Evolutionary conservation across 2,113 vertebrate species (phyloP), one percentile per base, ranked within the genome.

Genomic region (Poeciliopsis retropinna): DNA sequence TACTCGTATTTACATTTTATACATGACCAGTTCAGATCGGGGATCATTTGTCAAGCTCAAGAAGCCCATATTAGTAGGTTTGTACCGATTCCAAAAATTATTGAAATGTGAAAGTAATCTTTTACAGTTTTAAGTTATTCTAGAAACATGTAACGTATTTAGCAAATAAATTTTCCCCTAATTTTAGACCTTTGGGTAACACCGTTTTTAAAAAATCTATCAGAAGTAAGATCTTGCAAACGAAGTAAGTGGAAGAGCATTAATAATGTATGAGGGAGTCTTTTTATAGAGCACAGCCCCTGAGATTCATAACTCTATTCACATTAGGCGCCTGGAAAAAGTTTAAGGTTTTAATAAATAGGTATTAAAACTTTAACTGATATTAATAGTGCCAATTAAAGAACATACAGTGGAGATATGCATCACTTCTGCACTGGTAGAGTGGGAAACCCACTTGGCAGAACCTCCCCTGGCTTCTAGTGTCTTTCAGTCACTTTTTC

Each of bases 311-410:
- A 90, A 93, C 90, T 91, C 85, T 81, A 78, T 87, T 93, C 92
- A 82, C 87, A 94, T 94, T 92, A 93, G 82, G 73, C 63, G 61
- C 37, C 31, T 39, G 78, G 25, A 25, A 78, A 86, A 91, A 92
- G 91, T 82, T 91, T 86, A 44, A 91, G 88, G 91, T 89, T 91
- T 89, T 93, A 92, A 94, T 93, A 94, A 94, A 94, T 94, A 94
- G 91, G 91, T 92, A 91, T 90, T 94, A 92, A 93, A 94, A 93
- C 85, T 94, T 94, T 92, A 95, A 94, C 91, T 90, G 90, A 92
- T 92, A 94, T 94, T 95, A 94, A 94, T 94, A 92, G 90, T 78
- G n/a, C 31, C 93, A 92, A 93, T 94, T 94, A 92, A 92, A 91
- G 81, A 67, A 77, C 73, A 86, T 73, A 83, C 84, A 76, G 82